phyloP scores from a whole-genome alignment of 2,797 vertebrate species.

The Halcyon chelicuti region DNA sequence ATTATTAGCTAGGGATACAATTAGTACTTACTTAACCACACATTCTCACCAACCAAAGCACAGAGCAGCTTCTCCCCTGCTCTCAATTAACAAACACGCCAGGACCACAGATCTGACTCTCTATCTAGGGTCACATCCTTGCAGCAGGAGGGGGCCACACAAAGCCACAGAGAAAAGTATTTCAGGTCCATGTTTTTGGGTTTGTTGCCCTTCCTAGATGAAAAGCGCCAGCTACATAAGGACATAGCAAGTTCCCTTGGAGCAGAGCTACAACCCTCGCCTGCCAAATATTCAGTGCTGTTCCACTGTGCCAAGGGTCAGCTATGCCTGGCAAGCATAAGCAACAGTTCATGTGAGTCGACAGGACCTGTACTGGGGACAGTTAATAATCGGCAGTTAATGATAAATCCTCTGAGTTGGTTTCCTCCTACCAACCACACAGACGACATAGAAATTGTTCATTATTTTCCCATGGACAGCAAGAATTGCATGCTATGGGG shows the following conservation, averaged over 20 bases:
- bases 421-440: neutral
- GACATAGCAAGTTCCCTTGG: neutral
- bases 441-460: neutral
- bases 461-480: neutral
- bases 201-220: neutral
- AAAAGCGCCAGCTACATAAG: neutral
- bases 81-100: neutral
- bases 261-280: neutral
- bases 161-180: neutral
- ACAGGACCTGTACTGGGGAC: neutral
- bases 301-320: neutral
- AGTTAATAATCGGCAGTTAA: neutral
- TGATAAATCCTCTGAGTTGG: neutral
- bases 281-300: neutral
- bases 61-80: no score
- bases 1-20: neutral
- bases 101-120: neutral
- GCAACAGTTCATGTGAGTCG: neutral
- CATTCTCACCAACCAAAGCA: neutral
- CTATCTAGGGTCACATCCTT: neutral
- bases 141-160: neutral
- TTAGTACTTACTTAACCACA: neutral
- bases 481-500: neutral
- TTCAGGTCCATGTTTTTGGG: neutral
- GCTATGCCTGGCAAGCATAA: neutral